Evolutionary conservation across 1,140 invertebrate species (phyloP), one percentile per base, ranked within the genome.

Genomic region (Trichonephila inaurata): DNA sequence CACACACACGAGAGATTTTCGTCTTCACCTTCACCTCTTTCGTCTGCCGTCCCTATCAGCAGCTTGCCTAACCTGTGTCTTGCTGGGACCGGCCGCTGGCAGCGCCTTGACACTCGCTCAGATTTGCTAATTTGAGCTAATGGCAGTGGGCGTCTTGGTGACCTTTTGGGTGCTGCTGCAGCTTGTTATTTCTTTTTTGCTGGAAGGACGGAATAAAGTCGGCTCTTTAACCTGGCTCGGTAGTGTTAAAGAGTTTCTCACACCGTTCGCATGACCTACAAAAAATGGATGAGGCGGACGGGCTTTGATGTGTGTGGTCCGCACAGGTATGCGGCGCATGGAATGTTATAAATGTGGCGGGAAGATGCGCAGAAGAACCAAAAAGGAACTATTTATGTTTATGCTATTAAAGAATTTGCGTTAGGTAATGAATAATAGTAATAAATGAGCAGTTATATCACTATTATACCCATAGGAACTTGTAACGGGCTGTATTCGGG

Each of bases 121-220:
- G 28, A 77, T 77, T 77, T 77, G 72, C 72, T 77, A 77, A 77
- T 77, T 77, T 40, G 24, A 33, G 72, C 28, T 77, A 33, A 77
- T 77, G 72, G 72, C 16, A 3, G 72, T 77, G 72, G 72, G 72
- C 72, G 72, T 33, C 72, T 28, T 4, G 72, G 2, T 77, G 72
- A 77, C 72, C 72, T 77, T 8, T 40, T 64, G 62, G 62, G 51
- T 51, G 66, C n/a, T 69, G 66, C 24, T 33, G 28, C 72, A 40
- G 72, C 33, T 77, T 40, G 16, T 77, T 77, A 19, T 77, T 77
- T 64, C 62, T 64, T 64, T 16, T 64, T 64, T 40, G 33, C 16
- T 77, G 72, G 72, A 77, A 77, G 72, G 72, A 33, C 28, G 72
- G 72, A 77, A 77, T 77, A 77, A 77, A 77, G 72, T 33, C 28